A percentile compares a stretch with the other conserved stretches of the same genome.
Evolutionary conservation across 2,888 invertebrate genomes (phyloP).

Genomic region (Frankliniella intonsa): DNA sequence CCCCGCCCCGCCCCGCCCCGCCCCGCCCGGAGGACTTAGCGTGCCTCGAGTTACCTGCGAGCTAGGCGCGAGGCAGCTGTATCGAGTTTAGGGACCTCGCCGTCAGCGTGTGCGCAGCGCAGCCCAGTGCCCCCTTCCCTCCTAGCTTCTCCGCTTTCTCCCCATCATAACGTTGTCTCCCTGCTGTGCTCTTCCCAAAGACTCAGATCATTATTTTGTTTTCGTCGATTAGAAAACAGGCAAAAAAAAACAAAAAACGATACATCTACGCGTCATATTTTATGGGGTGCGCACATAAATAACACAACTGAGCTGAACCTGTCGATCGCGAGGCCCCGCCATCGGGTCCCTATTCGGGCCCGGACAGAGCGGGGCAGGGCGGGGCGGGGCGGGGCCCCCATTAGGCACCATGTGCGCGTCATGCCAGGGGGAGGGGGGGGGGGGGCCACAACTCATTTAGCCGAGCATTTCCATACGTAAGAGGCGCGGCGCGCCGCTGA

Average conservation of each 20-base stretch:
- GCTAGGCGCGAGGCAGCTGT: neutral
- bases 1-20: neutral
- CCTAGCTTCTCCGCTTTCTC: no score
- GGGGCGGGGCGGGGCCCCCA: neutral
- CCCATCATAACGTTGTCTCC: no score
- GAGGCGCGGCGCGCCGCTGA: neutral
- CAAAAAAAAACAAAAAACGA: no score
- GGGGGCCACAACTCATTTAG: neutral
- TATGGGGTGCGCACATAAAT: no score
- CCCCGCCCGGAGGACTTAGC: neutral
- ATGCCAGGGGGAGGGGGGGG: neutral
- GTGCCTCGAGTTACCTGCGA: neutral
- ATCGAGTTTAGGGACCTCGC: constrained; percentile 2
- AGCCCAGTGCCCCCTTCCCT: neutral
- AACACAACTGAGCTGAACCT: no score
- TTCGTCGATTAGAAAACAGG: no score
- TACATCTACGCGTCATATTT: no score
- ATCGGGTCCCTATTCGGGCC: no score
- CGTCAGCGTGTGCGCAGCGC: neutral
- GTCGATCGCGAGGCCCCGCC: no score
- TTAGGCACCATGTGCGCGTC: neutral
- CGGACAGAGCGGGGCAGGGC: no score
- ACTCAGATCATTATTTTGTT: no score
- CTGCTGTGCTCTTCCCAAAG: no score
- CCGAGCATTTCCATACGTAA: constrained; percentile 1